Evolutionary conservation across 2,113 vertebrate genomes (phyloP).

Genomic region (Gadus chalcogrammus): DNA sequence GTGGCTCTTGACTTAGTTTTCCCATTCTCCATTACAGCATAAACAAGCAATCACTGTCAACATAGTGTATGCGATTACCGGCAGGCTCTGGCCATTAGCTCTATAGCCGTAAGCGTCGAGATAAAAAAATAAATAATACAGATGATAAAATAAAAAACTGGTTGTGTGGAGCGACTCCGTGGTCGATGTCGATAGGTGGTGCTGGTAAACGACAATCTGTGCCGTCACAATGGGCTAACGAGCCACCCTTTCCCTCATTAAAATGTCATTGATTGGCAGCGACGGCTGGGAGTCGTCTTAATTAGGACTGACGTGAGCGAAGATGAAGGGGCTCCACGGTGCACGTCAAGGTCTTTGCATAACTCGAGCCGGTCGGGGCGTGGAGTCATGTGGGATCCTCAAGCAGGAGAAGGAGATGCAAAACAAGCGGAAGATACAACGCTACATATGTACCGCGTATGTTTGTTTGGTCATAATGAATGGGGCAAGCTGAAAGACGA

Average conservation of each 20-base stretch:
- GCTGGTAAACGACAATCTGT: slow-evolving; percentile 48
- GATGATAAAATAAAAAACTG: no score
- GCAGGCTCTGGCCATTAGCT: slow-evolving; percentile 37
- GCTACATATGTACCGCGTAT: no score
- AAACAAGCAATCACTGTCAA: slow-evolving; percentile 62
- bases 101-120: slow-evolving; percentile 28
- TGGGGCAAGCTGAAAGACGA: no score
- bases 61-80: slow-evolving; percentile 39
- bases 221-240: slow-evolving; percentile 37
- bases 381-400: no score
- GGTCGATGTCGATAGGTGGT: slow-evolving; percentile 49
- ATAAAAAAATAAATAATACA: background rate
- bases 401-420: no score
- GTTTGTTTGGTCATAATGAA: no score
- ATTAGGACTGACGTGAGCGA: slow-evolving; percentile 54
- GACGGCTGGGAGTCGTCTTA: slow-evolving; percentile 28
- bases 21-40: slow-evolving; percentile 44
- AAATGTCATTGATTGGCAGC: slow-evolving; percentile 53
- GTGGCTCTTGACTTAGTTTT: slow-evolving; percentile 50
- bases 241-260: slow-evolving; percentile 54
- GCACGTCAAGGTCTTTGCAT: slow-evolving; percentile 38
- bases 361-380: no score
- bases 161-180: slow-evolving; percentile 17
- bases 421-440: no score
- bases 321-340: slow-evolving; percentile 37